Conservation (phyloP, 1,140 invertebrate genomes). For the Drosophila micromelanica region DNA sequence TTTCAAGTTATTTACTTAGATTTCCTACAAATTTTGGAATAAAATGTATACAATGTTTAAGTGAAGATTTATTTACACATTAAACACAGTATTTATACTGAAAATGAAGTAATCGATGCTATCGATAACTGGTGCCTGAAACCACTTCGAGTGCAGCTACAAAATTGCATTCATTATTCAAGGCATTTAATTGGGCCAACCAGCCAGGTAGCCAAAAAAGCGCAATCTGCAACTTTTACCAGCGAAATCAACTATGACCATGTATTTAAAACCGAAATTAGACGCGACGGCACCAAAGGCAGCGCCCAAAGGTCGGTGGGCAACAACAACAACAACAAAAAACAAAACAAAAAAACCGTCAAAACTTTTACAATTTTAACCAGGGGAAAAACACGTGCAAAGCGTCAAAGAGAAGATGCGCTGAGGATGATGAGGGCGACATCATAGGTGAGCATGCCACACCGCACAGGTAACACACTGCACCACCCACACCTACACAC, state of each 20-base stretch:
- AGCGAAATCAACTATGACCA: constrained; percentile 68
- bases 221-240: constrained; percentile 67
- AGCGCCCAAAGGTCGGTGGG: constrained; percentile 58
- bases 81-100: too few relatives aligned
- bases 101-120: background rate
- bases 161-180: constrained; percentile 56
- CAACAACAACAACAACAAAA: constrained; percentile 2
- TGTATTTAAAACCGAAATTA: constrained; percentile 79
- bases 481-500: constrained; percentile 15
- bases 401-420: constrained; percentile 66
- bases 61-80: too few relatives aligned
- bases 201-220: constrained; percentile 29
- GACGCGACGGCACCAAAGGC: constrained; percentile 63
- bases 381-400: constrained; percentile 71
- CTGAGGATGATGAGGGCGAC: constrained; percentile 39
- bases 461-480: constrained; percentile 15
- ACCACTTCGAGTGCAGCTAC: constrained; percentile 2
- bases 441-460: constrained; percentile 36
- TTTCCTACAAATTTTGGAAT: too few relatives aligned
- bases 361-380: constrained; percentile 78
- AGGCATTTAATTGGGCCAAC: background rate
- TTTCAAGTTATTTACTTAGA: too few relatives aligned
- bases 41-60: too few relatives aligned
- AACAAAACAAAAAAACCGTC: constrained; percentile 35
- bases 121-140: background rate